These are phyloP conservation scores for Xiphophorus maculatus DNA, from an alignment of 2,113 vertebrate species.

Conservation along the genomic window DNA sequence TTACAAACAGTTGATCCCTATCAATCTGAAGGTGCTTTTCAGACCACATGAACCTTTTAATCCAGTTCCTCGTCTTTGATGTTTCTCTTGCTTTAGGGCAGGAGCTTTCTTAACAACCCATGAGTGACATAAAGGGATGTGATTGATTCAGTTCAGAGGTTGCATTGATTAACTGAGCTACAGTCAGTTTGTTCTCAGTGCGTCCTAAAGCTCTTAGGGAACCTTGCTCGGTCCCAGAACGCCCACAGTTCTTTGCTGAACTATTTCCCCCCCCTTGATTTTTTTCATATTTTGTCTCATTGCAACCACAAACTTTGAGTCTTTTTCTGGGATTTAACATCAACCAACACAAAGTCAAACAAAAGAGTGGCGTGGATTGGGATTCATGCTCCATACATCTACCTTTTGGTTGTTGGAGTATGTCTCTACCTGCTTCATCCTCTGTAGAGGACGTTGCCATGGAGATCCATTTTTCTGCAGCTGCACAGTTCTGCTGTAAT, in stretches of 20 bases:
- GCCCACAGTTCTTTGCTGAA: too few relatives aligned
- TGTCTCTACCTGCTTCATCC: too few relatives aligned
- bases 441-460: too few relatives aligned
- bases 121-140: background rate
- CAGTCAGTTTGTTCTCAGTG: background rate
- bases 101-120: background rate
- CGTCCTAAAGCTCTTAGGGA: background rate
- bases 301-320: background rate
- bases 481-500: too few relatives aligned
- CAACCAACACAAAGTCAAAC: too few relatives aligned
- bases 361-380: too few relatives aligned
- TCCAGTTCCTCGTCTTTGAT: background rate
- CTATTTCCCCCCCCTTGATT: too few relatives aligned
- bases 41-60: background rate
- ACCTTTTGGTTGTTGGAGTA: too few relatives aligned
- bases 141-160: background rate
- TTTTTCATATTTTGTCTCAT: background rate
- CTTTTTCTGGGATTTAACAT: too few relatives aligned
- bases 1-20: constrained; percentile 9
- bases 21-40: constrained; percentile 6
- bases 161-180: background rate
- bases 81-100: background rate
- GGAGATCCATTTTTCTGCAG: background rate
- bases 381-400: too few relatives aligned
- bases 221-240: background rate